These are phyloP conservation scores for Spodoptera litura DNA, from an alignment of 1,140 invertebrate species.

Conservation along the genomic window DNA sequence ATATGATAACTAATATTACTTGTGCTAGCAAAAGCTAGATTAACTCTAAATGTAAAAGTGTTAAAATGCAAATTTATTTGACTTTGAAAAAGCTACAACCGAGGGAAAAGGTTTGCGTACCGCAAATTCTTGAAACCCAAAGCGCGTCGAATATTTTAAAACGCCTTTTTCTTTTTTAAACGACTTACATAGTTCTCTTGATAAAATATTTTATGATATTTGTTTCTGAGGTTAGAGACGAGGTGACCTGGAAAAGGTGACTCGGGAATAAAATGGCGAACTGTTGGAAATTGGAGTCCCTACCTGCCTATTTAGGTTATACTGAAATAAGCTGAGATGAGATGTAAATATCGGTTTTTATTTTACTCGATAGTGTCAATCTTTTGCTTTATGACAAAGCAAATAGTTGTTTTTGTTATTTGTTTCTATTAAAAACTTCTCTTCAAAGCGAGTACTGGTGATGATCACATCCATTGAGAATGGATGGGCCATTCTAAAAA, in stretches of 20 bases:
- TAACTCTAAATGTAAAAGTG: neutral
- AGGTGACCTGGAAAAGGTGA: constrained; percentile 8
- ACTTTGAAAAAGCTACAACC: neutral
- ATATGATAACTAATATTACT: too few species aligned
- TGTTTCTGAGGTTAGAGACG: constrained; percentile 5
- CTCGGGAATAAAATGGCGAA: constrained; percentile 18
- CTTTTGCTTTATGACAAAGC: too few species aligned
- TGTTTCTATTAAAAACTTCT: too few species aligned
- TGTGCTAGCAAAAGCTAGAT: too few species aligned
- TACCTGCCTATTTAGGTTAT: too few species aligned
- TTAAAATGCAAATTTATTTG: constrained; percentile 14
- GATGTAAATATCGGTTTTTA: too few species aligned
- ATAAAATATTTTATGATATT: constrained; percentile 20
- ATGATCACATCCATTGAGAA: too few species aligned
- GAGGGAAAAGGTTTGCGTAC: neutral
- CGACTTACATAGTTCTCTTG: constrained; percentile 15
- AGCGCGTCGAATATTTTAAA: constrained; percentile 15
- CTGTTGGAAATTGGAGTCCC: neutral
- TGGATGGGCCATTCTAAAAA: too few species aligned
- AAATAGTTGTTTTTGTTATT: too few species aligned
- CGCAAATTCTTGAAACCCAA: constrained; percentile 5
- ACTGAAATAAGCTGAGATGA: too few species aligned
- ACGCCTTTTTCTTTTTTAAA: constrained; percentile 8
- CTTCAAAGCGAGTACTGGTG: too few species aligned
- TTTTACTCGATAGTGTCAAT: too few species aligned